phyloP scores from a whole-genome alignment of 2,888 invertebrate species.

The Drosophila ustulata region DNA sequence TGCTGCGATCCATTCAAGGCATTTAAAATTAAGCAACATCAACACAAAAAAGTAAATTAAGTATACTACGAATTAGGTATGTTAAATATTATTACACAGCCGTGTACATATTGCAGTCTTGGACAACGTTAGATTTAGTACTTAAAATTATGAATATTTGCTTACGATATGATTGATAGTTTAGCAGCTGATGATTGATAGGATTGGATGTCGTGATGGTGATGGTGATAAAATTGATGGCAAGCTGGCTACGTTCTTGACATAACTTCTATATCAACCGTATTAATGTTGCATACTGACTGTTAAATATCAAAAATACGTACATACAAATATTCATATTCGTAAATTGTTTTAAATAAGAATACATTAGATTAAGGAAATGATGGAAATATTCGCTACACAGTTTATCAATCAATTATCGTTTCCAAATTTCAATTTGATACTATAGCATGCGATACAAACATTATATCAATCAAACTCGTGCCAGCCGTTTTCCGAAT shows the following conservation, averaged over 20 bases:
- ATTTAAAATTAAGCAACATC: constrained; percentile 29
- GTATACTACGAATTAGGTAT: constrained; percentile 47
- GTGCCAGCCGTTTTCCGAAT: background rate
- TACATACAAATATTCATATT: constrained; percentile 12
- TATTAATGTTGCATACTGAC: constrained; percentile 14
- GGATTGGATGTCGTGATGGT: background rate
- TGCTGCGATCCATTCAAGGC: constrained; percentile 31
- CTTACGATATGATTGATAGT: background rate
- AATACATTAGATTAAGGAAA: constrained; percentile 14
- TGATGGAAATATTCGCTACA: constrained; percentile 20
- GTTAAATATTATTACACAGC: constrained; percentile 66
- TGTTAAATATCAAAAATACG: constrained; percentile 12
- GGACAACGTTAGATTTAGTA: constrained; percentile 37
- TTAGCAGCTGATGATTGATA: constrained; percentile 6
- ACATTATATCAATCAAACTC: constrained; percentile 26
- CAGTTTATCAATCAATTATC: constrained; percentile 15
- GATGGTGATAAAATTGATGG: constrained; percentile 10
- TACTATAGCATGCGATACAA: constrained; percentile 19
- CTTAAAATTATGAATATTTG: constrained; percentile 1
- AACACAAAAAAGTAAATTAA: constrained; percentile 11
- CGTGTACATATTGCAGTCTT: constrained; percentile 47
- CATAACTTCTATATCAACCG: constrained; percentile 3
- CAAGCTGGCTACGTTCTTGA: constrained; percentile 4
- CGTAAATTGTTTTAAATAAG: constrained; percentile 16
- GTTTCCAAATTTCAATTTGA: constrained; percentile 31